These are phyloP conservation scores for Gymnorhina tibicen DNA, from an alignment of 2,113 vertebrate species.

Conservation along the genomic window DNA sequence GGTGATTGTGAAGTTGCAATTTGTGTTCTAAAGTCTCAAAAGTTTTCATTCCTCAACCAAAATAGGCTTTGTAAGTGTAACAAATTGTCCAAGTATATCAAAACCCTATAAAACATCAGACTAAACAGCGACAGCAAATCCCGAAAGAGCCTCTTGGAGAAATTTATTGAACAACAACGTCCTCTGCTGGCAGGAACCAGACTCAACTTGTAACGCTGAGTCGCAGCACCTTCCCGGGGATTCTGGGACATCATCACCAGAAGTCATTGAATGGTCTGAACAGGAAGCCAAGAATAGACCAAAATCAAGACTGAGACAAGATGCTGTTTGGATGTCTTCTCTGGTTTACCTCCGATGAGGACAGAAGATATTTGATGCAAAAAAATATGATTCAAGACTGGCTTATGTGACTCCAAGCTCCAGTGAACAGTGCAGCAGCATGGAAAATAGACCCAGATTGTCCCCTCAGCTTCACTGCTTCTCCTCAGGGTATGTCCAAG, in stretches of 20 bases:
- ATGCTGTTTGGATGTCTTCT: not conserved
- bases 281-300: not conserved
- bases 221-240: not conserved
- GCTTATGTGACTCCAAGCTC: not conserved
- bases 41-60: not conserved
- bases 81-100: not conserved
- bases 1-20: not conserved
- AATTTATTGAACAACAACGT: conserved; percentile 50
- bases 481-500: not conserved
- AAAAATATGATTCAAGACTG: not conserved
- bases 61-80: not conserved
- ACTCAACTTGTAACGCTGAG: not conserved
- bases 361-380: not conserved
- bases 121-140: not conserved
- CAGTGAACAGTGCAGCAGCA: not conserved
- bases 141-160: not conserved
- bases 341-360: not conserved
- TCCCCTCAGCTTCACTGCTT: not conserved
- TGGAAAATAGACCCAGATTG: not conserved
- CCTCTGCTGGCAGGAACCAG: conserved; percentile 64
- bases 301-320: not conserved
- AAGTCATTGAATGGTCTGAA: not conserved
- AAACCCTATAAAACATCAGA: not conserved
- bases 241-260: not conserved
- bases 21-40: not conserved